Base-by-base conservation (phyloP, 2,113 vertebrate species). In the Acanthochromis polyacanthus region DNA sequence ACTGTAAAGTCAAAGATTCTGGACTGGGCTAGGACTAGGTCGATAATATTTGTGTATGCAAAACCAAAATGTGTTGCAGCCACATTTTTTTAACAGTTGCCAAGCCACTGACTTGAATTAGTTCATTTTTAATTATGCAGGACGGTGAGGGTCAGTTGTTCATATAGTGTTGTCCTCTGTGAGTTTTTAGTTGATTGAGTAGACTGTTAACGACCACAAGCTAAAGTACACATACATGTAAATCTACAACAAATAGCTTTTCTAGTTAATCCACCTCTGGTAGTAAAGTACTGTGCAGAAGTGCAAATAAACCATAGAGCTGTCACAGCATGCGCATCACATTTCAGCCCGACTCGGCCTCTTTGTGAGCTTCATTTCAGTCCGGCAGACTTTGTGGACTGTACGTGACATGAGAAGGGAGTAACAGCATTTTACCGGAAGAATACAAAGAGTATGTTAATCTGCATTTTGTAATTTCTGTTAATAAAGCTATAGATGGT, bases 391-490 rank as follows among this genome's bases (percentile, higher is more conserved):
- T 71, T 63, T 30, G 23, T 75, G 51, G 38, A 57, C 50, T 64
- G n/a, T 16, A 55, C 46, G 11, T 20, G 4, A 19, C 2, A 11
- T 40, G 50, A 28, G 30, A 52, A 45, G 15, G 36, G 12, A 28
- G 52, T 19, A 53, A 22, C 15, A 30, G 16, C 4, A 17, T 63
- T 28, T 5, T 12, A 72, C 58, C 43, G 50, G 19, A 57, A 56
- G 16, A 52, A 4, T 16, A n/a, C 48, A 10, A 46, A 48, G 20
- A 43, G 43, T 51, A 9, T 14, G 11, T 51, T 68, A 60, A 43
- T 73, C 46, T 53, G 53, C 46, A 48, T 84, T 86, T 81, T 74
- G 48, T 68, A 62, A 76, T 38, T 76, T 19, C 57, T 55, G 32
- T 46, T 77, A 48, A 76, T 70, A 67, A 77, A 59, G 15, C 60